Evolutionary conservation across 1,140 invertebrate genomes (phyloP).

Genomic region (Myzus persicae): DNA sequence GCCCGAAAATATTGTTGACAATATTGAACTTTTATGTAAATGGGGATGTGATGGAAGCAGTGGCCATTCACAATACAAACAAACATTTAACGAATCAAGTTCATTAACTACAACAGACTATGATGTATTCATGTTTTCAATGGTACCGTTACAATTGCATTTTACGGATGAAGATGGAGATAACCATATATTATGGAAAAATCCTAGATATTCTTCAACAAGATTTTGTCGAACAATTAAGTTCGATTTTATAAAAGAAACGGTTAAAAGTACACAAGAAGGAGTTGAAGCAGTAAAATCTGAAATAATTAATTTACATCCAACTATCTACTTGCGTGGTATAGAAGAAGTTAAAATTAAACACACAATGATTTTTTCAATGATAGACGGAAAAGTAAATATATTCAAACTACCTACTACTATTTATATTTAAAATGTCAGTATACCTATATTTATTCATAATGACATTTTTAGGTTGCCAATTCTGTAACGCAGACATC

Average conservation of each 20-base stretch:
- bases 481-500: neutral
- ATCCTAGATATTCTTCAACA: slow-evolving; percentile 62
- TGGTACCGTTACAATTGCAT: neutral
- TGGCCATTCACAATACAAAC: slow-evolving; percentile 33
- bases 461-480: slow-evolving; percentile 4
- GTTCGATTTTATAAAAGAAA: slow-evolving; percentile 40
- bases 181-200: slow-evolving; percentile 17
- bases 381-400: slow-evolving; percentile 26
- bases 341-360: slow-evolving; percentile 59
- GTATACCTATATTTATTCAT: neutral
- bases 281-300: slow-evolving; percentile 5
- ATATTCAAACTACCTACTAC: neutral
- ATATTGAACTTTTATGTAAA: slow-evolving; percentile 43
- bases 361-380: slow-evolving; percentile 34
- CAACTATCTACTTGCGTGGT: neutral
- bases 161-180: neutral
- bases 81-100: neutral
- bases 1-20: neutral
- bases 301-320: slow-evolving; percentile 24
- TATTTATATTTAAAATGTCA: slow-evolving; percentile 13
- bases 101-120: neutral
- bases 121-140: slow-evolving; percentile 12
- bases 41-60: slow-evolving; percentile 27
- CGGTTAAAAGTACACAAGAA: neutral
- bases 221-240: slow-evolving; percentile 31